These are phyloP conservation scores for Sphyrna mokarran DNA, from an alignment of 2,113 vertebrate species.

Conservation along the genomic window DNA sequence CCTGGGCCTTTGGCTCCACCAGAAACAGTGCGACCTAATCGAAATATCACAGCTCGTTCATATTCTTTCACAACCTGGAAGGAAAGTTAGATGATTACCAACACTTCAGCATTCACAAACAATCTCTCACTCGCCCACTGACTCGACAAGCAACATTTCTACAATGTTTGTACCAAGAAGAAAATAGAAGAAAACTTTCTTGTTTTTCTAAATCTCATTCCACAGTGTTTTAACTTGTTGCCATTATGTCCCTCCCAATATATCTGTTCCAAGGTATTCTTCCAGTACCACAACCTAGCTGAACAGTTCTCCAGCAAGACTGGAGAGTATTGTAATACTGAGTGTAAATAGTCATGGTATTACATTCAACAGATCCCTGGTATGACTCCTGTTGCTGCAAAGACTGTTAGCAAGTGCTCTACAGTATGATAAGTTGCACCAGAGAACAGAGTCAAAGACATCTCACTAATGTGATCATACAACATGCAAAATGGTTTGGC, in stretches of 20 bases:
- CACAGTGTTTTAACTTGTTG: not conserved
- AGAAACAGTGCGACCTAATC: conserved; percentile 69
- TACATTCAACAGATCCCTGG: not conserved
- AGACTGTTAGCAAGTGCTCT: no score
- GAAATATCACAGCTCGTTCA: conserved; percentile 77
- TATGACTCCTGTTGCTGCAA: not conserved
- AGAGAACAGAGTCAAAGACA: not conserved
- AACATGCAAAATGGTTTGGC: no score
- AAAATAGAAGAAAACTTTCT: not conserved
- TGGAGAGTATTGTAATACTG: not conserved
- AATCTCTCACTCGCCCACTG: not conserved
- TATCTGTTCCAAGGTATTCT: not conserved
- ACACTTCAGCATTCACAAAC: not conserved
- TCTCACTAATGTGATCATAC: not conserved
- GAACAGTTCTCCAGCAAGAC: not conserved
- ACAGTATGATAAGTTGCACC: no score
- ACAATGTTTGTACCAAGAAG: not conserved
- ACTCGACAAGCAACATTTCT: no score
- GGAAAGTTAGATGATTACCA: not conserved
- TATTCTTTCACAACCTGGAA: conserved; percentile 79
- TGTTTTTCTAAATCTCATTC: not conserved
- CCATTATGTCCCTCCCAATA: not conserved
- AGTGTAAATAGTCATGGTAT: not conserved
- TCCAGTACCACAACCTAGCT: not conserved
- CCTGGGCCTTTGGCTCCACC: conserved; percentile 80